These are phyloP conservation scores for Crocuta crocuta DNA, from an alignment of 2,113 vertebrate genomes.

Conservation along the genomic window DNA sequence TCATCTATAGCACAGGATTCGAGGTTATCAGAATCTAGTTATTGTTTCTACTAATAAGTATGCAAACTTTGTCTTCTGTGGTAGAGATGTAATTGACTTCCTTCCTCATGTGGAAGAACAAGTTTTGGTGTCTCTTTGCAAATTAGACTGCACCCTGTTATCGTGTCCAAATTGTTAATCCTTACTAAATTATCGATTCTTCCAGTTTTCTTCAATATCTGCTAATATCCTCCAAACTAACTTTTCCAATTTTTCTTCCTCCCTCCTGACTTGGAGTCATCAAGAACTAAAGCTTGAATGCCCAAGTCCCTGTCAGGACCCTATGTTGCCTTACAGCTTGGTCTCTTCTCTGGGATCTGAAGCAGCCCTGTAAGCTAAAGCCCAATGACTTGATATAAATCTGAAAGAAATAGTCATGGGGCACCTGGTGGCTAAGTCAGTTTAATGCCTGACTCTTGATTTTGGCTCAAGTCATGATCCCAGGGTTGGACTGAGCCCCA, in stretches of 20 bases:
- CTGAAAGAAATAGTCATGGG: background rate
- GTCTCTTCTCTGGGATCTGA: background rate
- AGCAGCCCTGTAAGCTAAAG: background rate
- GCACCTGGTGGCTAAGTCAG: too few species aligned
- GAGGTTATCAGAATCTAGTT: background rate
- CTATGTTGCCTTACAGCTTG: background rate
- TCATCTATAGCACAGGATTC: background rate
- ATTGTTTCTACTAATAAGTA: slow-evolving; percentile 24
- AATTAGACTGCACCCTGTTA: background rate
- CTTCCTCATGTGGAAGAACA: background rate
- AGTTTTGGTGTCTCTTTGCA: background rate
- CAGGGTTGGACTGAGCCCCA: too few species aligned
- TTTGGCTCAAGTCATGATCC: too few species aligned
- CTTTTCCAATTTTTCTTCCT: slow-evolving; percentile 21
- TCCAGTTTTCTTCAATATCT: slow-evolving; percentile 23
- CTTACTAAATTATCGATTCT: background rate
- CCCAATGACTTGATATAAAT: background rate
- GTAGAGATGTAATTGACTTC: background rate
- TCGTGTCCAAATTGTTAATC: background rate
- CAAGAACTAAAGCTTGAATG: background rate
- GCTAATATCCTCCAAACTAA: background rate
- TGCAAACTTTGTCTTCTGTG: background rate
- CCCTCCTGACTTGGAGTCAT: background rate
- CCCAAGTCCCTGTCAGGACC: background rate
- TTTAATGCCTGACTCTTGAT: too few species aligned